Evolutionary conservation across 2,113 vertebrate species (phyloP), one percentile per base, ranked within the genome.

Genomic region (Aspiorhynchus laticeps): DNA sequence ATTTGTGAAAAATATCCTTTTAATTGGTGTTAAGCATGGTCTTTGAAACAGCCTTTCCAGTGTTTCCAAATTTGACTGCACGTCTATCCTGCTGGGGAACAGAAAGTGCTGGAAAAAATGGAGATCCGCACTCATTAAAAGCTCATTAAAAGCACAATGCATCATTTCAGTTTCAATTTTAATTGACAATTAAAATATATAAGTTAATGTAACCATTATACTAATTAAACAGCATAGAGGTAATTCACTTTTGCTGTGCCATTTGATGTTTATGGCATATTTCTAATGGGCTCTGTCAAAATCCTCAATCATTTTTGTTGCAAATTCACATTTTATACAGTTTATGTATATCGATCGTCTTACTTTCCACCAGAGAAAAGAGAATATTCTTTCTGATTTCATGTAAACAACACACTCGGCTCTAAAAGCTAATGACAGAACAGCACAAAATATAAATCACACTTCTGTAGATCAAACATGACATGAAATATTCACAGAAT

Each of bases 181-280:
- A 94, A 94, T 91, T 93, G 93, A 92, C 93, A 94, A 93, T 94
- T 93, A 91, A 92, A 91, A 92, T 88, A 91, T 93, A 92, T 91
- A 93, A 92, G 84, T 93, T 93, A 94, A 93, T 93, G 88, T 92
- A 91, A 92, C 91, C 91, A 93, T 94, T 94, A 93, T 88, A 90
- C 85, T 93, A 93, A 94, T 93, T 93, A 92, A 95, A 93, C 89
- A 89, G 90, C 90, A 90, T 88, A 86, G 81, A 86, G 91, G 86
- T 79, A 79, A 87, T 93, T 91, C 91, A 90, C 88, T 86, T 93
- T 90, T 87, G 89, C 85, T 88, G 84, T 85, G 38, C 46, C 88
- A 92, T 92, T 93, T 86, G 86, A 87, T 88, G 88, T 93, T 94
- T 88, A 91, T 92, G 88, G 86, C 90, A 78, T 28, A 76, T 84